Evolutionary conservation across 2,797 vertebrate species (phyloP).

Genomic region (Catostomus latipinnis): DNA sequence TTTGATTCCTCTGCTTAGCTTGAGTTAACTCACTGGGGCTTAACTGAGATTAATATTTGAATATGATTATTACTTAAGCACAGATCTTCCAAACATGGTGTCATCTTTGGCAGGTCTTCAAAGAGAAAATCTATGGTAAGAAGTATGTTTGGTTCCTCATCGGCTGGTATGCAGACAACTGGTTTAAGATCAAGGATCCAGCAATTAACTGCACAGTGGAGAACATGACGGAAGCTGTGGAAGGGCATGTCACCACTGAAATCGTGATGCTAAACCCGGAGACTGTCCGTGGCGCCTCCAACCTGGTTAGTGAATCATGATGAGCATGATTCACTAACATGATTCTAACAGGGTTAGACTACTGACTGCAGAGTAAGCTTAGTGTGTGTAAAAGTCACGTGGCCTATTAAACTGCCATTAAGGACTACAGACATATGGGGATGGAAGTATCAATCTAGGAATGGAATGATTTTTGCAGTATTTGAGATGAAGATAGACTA

Average conservation of each 20-base stretch:
- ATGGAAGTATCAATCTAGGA: not conserved
- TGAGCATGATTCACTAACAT: too few species aligned
- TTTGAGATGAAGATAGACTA: too few species aligned
- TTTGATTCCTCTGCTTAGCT: not conserved
- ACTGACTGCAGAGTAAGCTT: not conserved
- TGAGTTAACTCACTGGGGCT: not conserved
- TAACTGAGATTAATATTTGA: conserved; percentile 5
- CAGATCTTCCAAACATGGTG: not conserved
- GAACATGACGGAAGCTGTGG: conserved; percentile 94
- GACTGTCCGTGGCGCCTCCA: conserved; percentile 92
- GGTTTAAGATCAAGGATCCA: conserved; percentile 94
- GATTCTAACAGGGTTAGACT: not conserved
- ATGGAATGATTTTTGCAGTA: too few species aligned
- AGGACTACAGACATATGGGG: not conserved
- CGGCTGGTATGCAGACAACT: conserved; percentile 97
- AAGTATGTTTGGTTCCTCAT: conserved; percentile 97
- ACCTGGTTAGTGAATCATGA: conserved; percentile 81
- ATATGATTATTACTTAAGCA: not conserved
- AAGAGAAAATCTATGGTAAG: conserved; percentile 95
- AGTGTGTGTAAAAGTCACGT: not conserved
- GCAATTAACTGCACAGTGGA: conserved; percentile 95
- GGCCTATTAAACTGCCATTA: not conserved
- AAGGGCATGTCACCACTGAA: conserved; percentile 95
- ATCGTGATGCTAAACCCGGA: conserved; percentile 97
- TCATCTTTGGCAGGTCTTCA: conserved; percentile 84